Conservation (phyloP, 2,113 vertebrate species). For the Copsychus sechellarum region DNA sequence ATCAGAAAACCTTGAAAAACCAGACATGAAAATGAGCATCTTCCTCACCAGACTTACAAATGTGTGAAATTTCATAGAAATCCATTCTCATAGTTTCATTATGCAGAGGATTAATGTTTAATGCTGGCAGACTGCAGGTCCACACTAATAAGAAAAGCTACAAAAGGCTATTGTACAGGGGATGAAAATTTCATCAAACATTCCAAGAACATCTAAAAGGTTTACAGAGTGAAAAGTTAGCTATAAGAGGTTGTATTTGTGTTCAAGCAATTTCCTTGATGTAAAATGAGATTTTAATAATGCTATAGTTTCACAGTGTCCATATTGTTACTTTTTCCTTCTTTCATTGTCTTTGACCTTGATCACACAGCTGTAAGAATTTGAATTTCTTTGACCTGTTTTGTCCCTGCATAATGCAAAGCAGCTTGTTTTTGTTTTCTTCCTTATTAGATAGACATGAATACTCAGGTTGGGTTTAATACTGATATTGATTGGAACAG, state of each 20-base stretch:
- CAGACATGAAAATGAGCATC: slow-evolving; percentile 56
- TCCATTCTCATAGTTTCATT: slow-evolving; percentile 65
- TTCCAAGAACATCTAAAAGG: slow-evolving; percentile 56
- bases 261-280: slow-evolving; percentile 12
- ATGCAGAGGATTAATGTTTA: slow-evolving; percentile 67
- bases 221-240: slow-evolving; percentile 34
- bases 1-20: slow-evolving; percentile 32
- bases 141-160: slow-evolving; percentile 63
- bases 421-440: neutral
- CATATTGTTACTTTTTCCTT: neutral
- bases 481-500: neutral
- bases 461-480: neutral
- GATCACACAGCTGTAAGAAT: neutral
- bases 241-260: slow-evolving; percentile 43
- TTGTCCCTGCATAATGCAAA: neutral
- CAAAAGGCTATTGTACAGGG: slow-evolving; percentile 53
- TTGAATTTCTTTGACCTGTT: neutral
- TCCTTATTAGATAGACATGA: neutral
- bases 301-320: neutral
- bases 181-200: slow-evolving; percentile 61
- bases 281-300: slow-evolving; percentile 37
- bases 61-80: slow-evolving; percentile 65
- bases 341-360: neutral
- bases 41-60: slow-evolving; percentile 54
- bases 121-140: slow-evolving; percentile 33